Percentiles rank a stretch among this genome's conserved stretches.
Conservation (phyloP, 2,113 vertebrate species). For the Lepidiolamprologus cunningtoni region DNA sequence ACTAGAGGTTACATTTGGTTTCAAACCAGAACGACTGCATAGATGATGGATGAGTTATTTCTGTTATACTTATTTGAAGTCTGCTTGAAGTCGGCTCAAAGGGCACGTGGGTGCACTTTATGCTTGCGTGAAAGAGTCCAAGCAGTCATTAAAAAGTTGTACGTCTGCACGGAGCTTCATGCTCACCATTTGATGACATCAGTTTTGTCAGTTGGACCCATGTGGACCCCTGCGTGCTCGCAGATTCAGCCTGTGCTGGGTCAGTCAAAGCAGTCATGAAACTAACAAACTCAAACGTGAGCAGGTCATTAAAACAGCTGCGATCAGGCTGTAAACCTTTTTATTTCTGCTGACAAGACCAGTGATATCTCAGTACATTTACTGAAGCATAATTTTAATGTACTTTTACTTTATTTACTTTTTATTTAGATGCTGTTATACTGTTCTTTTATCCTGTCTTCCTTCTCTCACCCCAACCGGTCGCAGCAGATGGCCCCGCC, state of each 20-base stretch:
- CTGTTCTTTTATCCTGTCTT: not conserved
- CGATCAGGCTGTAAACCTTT: rapidly evolving
- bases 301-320: not conserved
- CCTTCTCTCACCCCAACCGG: rapidly evolving
- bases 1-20: not conserved
- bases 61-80: not conserved
- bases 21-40: not conserved
- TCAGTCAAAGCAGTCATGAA: not conserved
- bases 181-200: not conserved
- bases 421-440: not conserved
- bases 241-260: not conserved
- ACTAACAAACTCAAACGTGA: not conserved
- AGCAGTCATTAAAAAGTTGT: not conserved
- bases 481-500: not conserved
- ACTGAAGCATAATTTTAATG: not conserved
- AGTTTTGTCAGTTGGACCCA: not conserved
- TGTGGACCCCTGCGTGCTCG: not conserved
- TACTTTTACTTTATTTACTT: not conserved
- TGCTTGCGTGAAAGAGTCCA: rapidly evolving
- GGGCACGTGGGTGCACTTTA: too few relatives aligned
- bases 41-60: not conserved
- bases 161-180: rapidly evolving
- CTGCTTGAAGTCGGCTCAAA: not conserved
- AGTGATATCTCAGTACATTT: not conserved
- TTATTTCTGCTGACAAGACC: not conserved